Evolutionary conservation across 92 coral and sea anemone species (phyloP).

Genomic region (Actinernus sp.): DNA sequence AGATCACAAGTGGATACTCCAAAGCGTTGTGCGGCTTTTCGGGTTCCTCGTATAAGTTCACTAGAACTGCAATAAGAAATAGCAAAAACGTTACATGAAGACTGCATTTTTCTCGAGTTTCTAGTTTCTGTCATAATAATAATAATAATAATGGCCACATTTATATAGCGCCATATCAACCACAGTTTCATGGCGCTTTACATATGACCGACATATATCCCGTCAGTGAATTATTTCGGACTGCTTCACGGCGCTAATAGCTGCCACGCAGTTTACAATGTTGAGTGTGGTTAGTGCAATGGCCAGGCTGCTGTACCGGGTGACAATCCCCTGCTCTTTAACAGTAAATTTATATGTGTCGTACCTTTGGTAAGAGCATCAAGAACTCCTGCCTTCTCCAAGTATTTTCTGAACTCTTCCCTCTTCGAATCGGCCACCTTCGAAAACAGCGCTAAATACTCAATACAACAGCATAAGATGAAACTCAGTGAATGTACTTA

Average conservation of each 20-base stretch:
- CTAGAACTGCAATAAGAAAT: too few species aligned
- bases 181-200: too few species aligned
- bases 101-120: neutral
- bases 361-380: slow-evolving; percentile 98
- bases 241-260: too few species aligned
- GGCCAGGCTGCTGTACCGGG: too few species aligned
- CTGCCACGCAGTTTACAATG: too few species aligned
- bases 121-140: too few species aligned
- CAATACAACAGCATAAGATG: neutral
- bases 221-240: too few species aligned
- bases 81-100: neutral
- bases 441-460: neutral
- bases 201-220: too few species aligned
- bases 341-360: neutral
- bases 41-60: slow-evolving; percentile 95
- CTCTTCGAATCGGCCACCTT: slow-evolving; percentile 99
- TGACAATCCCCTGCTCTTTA: too few species aligned
- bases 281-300: too few species aligned
- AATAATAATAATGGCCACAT: too few species aligned
- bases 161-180: too few species aligned
- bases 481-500: neutral
- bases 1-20: slow-evolving; percentile 91
- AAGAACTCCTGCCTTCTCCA: slow-evolving; percentile 99
- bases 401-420: slow-evolving; percentile 96
- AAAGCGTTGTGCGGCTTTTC: slow-evolving; percentile 96